Base-by-base conservation (phyloP, 2,888 invertebrate genomes). In the Synergus itoensis region DNA sequence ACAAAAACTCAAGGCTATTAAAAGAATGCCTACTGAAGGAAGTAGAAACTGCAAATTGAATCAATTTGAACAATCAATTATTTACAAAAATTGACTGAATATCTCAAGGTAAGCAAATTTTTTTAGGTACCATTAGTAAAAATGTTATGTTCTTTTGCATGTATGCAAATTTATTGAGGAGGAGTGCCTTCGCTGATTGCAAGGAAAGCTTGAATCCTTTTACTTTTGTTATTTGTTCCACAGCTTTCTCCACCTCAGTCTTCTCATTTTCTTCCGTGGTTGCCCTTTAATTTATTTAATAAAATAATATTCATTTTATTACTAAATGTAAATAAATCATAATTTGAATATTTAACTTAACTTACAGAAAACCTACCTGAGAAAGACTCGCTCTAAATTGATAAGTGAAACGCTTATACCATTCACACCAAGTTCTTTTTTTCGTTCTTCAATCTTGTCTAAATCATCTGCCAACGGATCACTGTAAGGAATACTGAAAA, bases 371-470 rank as follows among this genome's bases (percentile, higher is more conserved):
- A 81, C 88, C 81, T 89, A 96, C 97, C 95, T 96, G 76, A 98
- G 91, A 91, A 98, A 98, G 2, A 99, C 98, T 92, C 99, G 98
- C 91, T 99, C 99, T 88, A 99, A 94, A 0, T 98, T 98, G 0
- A 98, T 97, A 18, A 97, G 95, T 0, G 97, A 96, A 0, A 98
- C 95, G 0, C 97, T 96, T 79, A 98, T 96, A 11, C 96, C 95
- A 73, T 94, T 93, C 65, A 98, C 95, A 0, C 95, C 95, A n/a
- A 97, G 92, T 5, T 93, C 89, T 0, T 92, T 89, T 84, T 94
- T 94, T 16, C 93, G 90, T 0, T 84, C 79, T 90, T 98, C 97
- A 63, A 98, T 89, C 1, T 92, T 89, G 4, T 93, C 90, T 87
- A 98, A 94, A 80, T 97, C 91, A 21, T 92, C 86, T 0, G 95